These are phyloP conservation scores for Nothobranchius furzeri DNA, from an alignment of 2,113 vertebrate genomes.

Conservation along the genomic window DNA sequence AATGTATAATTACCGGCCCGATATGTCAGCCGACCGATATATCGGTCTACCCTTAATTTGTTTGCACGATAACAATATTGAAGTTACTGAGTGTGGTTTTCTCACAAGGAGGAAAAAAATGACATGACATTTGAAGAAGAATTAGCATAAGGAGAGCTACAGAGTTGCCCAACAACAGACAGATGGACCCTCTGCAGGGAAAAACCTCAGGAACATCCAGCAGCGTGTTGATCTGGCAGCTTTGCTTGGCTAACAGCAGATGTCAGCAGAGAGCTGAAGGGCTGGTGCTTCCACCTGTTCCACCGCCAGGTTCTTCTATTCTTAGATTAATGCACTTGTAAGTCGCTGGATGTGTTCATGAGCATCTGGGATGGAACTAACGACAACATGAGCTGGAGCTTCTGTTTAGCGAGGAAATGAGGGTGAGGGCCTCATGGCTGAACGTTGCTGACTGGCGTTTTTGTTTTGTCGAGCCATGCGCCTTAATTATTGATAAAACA, in stretches of 20 bases:
- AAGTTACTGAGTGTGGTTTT: too few species aligned
- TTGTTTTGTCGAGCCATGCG: slow-evolving; percentile 33
- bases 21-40: too few species aligned
- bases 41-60: too few species aligned
- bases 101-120: too few species aligned
- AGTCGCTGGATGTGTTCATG: neutral
- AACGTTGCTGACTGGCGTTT: slow-evolving; percentile 23
- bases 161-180: too few species aligned
- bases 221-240: too few species aligned
- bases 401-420: neutral
- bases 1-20: too few species aligned
- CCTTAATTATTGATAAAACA: slow-evolving; percentile 55
- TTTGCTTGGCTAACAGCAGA: slow-evolving; percentile 48
- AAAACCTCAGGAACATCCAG: too few species aligned
- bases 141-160: too few species aligned
- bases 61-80: too few species aligned
- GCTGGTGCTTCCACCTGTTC: slow-evolving; percentile 12
- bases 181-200: too few species aligned
- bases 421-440: neutral
- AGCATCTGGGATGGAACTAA: neutral
- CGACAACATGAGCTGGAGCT: neutral
- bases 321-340: slow-evolving; percentile 25
- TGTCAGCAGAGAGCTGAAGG: slow-evolving; percentile 56
- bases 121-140: too few species aligned
- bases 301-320: slow-evolving; percentile 23